A percentile compares a stretch with the other conserved stretches of the same genome.
phyloP scores from a whole-genome alignment of 2,797 vertebrate genomes.

The Lacerta viridis region DNA sequence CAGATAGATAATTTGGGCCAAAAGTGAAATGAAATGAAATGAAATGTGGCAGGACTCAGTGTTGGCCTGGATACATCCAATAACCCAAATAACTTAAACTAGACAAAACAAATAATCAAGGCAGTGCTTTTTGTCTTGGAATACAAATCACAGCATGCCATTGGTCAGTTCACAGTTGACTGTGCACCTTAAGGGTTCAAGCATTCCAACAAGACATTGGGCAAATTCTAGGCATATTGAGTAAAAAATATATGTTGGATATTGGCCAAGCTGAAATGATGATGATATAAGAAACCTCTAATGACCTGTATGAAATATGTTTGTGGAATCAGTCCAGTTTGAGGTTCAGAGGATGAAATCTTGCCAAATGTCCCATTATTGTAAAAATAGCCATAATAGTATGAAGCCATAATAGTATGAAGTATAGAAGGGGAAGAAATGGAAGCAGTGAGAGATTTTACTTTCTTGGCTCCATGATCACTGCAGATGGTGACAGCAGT shows the following conservation, averaged over 20 bases:
- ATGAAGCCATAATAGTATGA: too few relatives aligned
- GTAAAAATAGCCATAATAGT: background rate
- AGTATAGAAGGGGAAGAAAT: too few relatives aligned
- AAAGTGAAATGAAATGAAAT: conserved; percentile 19
- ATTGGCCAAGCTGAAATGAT: conserved; percentile 19
- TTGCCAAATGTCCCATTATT: background rate
- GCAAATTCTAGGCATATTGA: conserved; percentile 22
- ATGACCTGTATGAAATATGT: background rate
- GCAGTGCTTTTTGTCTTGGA: conserved; percentile 35
- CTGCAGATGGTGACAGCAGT: too few relatives aligned
- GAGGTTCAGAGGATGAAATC: background rate
- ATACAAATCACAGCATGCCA: background rate
- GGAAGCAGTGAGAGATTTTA: too few relatives aligned
- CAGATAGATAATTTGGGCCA: background rate
- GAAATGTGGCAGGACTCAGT: background rate
- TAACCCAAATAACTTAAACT: conserved; percentile 39
- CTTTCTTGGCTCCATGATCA: too few relatives aligned
- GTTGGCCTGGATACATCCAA: background rate
- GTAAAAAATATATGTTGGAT: conserved; percentile 17
- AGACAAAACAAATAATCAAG: conserved; percentile 57
- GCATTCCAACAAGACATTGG: background rate
- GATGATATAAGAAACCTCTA: background rate
- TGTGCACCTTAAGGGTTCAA: conserved; percentile 2
- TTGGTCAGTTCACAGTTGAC: background rate
- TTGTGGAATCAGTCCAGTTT: background rate